A percentile compares a stretch with the other conserved stretches of the same genome.
phyloP scores from a whole-genome alignment of 2,113 vertebrate species.

The Prionailurus bengalensis region DNA sequence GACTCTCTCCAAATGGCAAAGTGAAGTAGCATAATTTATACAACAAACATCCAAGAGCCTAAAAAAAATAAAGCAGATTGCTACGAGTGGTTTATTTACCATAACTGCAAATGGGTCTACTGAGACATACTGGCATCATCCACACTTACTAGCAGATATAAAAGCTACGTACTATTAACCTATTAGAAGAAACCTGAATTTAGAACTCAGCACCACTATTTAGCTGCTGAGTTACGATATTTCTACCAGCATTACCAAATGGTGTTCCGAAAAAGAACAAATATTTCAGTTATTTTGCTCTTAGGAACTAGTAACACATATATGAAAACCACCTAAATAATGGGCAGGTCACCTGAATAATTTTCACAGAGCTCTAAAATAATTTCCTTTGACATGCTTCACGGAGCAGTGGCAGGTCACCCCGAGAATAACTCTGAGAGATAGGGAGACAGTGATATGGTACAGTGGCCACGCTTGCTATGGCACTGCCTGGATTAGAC shows the following conservation, averaged over 20 bases:
- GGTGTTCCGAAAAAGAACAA: slow-evolving; percentile 50
- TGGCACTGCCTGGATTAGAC: background rate
- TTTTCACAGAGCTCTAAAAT: slow-evolving; percentile 21
- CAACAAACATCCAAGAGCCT: slow-evolving; percentile 98
- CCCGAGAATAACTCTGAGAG: background rate
- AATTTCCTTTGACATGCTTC: slow-evolving; percentile 18
- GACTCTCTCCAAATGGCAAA: slow-evolving; percentile 98
- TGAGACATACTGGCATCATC: background rate
- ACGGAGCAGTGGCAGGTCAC: slow-evolving; percentile 29
- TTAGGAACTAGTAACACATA: slow-evolving; percentile 36
- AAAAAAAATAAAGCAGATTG: slow-evolving; percentile 47
- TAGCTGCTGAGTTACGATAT: slow-evolving; percentile 8
- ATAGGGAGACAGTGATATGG: background rate
- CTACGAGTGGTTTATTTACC: slow-evolving; percentile 40
- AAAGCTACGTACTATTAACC: background rate
- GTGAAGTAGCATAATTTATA: slow-evolving; percentile 99
- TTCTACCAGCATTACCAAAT: slow-evolving; percentile 32
- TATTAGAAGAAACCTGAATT: slow-evolving; percentile 22
- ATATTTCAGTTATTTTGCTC: slow-evolving; percentile 25
- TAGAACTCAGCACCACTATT: background rate
- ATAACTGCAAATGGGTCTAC: background rate
- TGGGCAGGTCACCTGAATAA: slow-evolving; percentile 21
- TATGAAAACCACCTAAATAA: slow-evolving; percentile 35
- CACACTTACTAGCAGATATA: slow-evolving; percentile 14
- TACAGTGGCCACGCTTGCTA: background rate